phyloP scores from a whole-genome alignment of 2,888 invertebrate species.

The Tetragonisca angustula region DNA sequence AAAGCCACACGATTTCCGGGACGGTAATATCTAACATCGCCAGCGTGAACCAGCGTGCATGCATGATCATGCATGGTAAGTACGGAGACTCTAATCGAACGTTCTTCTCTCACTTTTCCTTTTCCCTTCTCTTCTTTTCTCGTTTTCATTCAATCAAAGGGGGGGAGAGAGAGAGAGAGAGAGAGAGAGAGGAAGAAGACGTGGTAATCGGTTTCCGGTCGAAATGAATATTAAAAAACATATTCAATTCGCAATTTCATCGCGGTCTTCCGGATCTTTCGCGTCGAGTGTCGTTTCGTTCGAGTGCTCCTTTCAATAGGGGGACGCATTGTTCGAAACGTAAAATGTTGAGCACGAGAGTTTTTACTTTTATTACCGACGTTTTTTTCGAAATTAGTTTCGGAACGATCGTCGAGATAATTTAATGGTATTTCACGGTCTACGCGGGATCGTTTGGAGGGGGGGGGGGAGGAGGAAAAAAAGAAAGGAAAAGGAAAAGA shows the following conservation, averaged over 20 bases:
- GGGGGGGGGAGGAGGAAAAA: background rate
- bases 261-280: constrained; percentile 39
- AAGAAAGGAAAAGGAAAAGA: background rate
- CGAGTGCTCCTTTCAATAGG: constrained; percentile 39
- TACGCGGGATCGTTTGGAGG: constrained; percentile 13
- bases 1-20: constrained; percentile 69
- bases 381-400: constrained; percentile 34
- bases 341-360: constrained; percentile 41
- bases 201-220: constrained; percentile 34
- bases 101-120: background rate
- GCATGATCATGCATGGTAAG: constrained; percentile 44
- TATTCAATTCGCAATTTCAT: constrained; percentile 38
- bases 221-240: constrained; percentile 38
- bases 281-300: constrained; percentile 38
- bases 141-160: background rate
- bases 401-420: constrained; percentile 35
- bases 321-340: constrained; percentile 37
- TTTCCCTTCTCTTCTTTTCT: background rate
- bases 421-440: constrained; percentile 41
- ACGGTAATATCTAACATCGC: constrained; percentile 54
- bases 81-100: constrained; percentile 13
- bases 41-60: constrained; percentile 39
- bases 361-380: constrained; percentile 43
- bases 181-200: too few relatives aligned
- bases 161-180: background rate